Conservation (phyloP, 1,140 invertebrate genomes). For the Leptinotarsa undecemlineata region DNA sequence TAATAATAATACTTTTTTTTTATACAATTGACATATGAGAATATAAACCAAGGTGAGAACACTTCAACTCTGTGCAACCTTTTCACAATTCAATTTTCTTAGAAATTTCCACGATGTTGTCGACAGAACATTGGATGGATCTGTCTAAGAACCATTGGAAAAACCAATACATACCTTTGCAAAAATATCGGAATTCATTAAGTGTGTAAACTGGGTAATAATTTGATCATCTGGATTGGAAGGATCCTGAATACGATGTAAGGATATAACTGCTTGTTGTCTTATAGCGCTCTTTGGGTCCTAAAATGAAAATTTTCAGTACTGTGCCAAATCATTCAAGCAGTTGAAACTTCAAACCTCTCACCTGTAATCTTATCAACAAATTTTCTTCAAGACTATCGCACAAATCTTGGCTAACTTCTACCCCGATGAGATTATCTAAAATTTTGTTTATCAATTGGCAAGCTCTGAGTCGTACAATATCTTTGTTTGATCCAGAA, state of each 20-base stretch:
- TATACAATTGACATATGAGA: too few relatives aligned
- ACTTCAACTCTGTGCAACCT: too few relatives aligned
- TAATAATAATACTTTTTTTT: too few relatives aligned
- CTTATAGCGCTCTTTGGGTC: slow-evolving; percentile 32
- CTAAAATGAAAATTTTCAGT: slow-evolving; percentile 23
- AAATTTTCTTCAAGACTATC: slow-evolving; percentile 20
- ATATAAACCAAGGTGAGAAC: too few relatives aligned
- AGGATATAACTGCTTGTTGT: slow-evolving; percentile 29
- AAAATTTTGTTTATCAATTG: slow-evolving; percentile 28
- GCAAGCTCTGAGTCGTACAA: slow-evolving; percentile 19
- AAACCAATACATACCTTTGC: slow-evolving; percentile 27
- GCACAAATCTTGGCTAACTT: slow-evolving; percentile 21
- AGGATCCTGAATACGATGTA: slow-evolving; percentile 35
- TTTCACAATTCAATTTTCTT: not conserved
- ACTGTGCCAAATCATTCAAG: not conserved
- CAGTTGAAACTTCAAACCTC: not conserved
- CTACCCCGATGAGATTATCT: slow-evolving; percentile 19
- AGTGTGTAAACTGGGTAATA: slow-evolving; percentile 23
- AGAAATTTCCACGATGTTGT: not conserved
- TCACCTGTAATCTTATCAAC: slow-evolving; percentile 21
- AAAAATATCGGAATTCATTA: slow-evolving; percentile 25
- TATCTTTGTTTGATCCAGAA: slow-evolving; percentile 16
- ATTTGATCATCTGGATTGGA: slow-evolving; percentile 32
- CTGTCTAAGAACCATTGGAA: not conserved
- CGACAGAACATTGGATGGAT: not conserved